Base-by-base conservation (phyloP, 1,140 invertebrate genomes). In the Drosophila obscura region DNA sequence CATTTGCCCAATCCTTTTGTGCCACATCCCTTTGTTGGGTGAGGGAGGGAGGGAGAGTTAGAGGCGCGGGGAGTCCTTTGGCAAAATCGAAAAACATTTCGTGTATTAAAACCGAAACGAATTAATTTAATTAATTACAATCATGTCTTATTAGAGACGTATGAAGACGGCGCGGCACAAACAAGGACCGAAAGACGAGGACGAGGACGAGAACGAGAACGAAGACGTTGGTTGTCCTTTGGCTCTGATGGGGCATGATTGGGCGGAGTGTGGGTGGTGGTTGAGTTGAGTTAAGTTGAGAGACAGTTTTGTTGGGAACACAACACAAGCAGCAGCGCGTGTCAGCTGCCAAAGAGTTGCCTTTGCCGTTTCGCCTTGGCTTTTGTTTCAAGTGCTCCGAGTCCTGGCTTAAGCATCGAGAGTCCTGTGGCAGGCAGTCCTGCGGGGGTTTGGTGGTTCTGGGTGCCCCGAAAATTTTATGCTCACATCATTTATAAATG, bases 71-170 rank as follows among this genome's bases (percentile, higher is more conserved):
- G 35, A 35, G 48, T 13, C 51, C 43, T 52, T 75, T 68, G 69
- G 68, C 62, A 73, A 85, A 91, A 90, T 88, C 90, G 80, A 87
- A 91, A 84, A 91, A 90, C 90, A 91, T 89, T 90, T 91, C 85
- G 82, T 91, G 90, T 91, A 90, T 91, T 91, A 91, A 91, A 91
- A 91, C 90, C 90, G 90, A 91, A 91, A 91, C 90, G 90, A 91
- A 91, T 91, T 91, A 91, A 91, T 91, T 91, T 89, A 91, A 91
- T 91, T 91, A 91, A 91, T 91, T 91, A 91, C 90, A 91, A 91
- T 91, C 90, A 90, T 90, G 90, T 91, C 90, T 91, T 91, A 91
- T 91, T 91, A 91, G 90, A 91, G 90, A 85, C 83, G 83, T 88
- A 87, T 87, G 82, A 79, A 82, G 77, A 66, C 46, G 82, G 62